Conservation (phyloP, 2,113 vertebrate species). For the Apus apus region DNA sequence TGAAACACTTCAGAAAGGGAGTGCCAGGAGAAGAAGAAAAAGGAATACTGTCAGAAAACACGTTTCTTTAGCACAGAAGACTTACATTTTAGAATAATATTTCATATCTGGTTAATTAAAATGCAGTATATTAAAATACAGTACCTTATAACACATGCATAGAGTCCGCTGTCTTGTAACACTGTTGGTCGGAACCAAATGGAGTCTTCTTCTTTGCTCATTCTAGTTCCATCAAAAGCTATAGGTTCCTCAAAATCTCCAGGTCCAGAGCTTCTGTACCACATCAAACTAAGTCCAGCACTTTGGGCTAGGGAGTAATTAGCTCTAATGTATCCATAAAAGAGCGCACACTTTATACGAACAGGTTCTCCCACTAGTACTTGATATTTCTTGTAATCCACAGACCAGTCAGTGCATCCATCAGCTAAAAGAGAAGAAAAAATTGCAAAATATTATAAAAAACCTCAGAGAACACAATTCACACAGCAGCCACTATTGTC, state of each 20-base stretch:
- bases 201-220: slow-evolving; percentile 99
- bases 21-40: background rate
- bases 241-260: slow-evolving; percentile 99
- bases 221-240: slow-evolving; percentile 93
- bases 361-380: slow-evolving; percentile 96
- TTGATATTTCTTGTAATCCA: slow-evolving; percentile 98
- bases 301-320: slow-evolving; percentile 97
- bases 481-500: background rate
- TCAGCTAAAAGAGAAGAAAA: slow-evolving; percentile 84
- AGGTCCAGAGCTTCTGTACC: slow-evolving; percentile 96
- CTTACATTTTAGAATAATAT: background rate
- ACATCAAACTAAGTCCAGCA: slow-evolving; percentile 97
- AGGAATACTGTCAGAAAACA: background rate
- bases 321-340: slow-evolving; percentile 98
- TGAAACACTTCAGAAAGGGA: background rate
- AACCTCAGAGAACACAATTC: background rate
- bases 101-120: background rate
- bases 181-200: slow-evolving; percentile 98
- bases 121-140: slow-evolving; percentile 36
- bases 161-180: slow-evolving; percentile 93
- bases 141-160: slow-evolving; percentile 97
- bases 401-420: slow-evolving; percentile 98
- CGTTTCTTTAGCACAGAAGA: background rate
- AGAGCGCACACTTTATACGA: slow-evolving; percentile 96
- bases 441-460: slow-evolving; percentile 18